These are phyloP conservation scores for Dasypolia templi DNA, from an alignment of 2,888 invertebrate species.

Conservation along the genomic window DNA sequence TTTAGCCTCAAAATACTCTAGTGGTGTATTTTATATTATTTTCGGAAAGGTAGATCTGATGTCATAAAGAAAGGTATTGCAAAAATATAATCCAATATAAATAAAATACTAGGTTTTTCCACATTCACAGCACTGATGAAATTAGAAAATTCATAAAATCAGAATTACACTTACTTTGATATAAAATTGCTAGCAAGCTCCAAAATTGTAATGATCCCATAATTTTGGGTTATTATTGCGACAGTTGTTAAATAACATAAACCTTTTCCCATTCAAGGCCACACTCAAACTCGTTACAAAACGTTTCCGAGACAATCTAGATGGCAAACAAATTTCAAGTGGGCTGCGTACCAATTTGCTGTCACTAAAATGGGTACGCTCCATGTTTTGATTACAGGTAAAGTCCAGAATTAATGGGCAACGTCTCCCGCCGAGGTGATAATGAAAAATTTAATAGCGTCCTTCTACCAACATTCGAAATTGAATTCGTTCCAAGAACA, in stretches of 20 bases:
- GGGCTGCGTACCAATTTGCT: constrained; percentile 78
- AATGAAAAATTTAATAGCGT: constrained; percentile 85
- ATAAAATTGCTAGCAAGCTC: constrained; percentile 78
- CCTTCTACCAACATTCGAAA: constrained; percentile 72
- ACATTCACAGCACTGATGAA: too few relatives aligned
- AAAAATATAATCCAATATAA: background rate
- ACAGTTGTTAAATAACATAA: constrained; percentile 52
- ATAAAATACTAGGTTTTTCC: background rate
- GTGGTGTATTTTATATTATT: background rate
- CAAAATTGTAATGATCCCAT: constrained; percentile 81
- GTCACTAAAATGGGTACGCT: constrained; percentile 71
- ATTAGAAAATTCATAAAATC: constrained; percentile 8
- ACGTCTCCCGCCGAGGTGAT: constrained; percentile 72
- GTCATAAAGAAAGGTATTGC: background rate
- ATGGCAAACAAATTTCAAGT: constrained; percentile 78
- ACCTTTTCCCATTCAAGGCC: constrained; percentile 47
- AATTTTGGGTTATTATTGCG: constrained; percentile 61
- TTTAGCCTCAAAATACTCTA: constrained; percentile 3
- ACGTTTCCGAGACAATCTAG: constrained; percentile 70
- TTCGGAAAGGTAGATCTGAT: background rate
- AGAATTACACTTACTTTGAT: constrained; percentile 80
- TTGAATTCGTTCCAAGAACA: constrained; percentile 80
- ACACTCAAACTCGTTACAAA: constrained; percentile 56
- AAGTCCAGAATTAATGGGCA: constrained; percentile 82
- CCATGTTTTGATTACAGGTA: constrained; percentile 80